phyloP scores from a whole-genome alignment of 1,140 invertebrate genomes.

The Branchinecta lindahli region DNA sequence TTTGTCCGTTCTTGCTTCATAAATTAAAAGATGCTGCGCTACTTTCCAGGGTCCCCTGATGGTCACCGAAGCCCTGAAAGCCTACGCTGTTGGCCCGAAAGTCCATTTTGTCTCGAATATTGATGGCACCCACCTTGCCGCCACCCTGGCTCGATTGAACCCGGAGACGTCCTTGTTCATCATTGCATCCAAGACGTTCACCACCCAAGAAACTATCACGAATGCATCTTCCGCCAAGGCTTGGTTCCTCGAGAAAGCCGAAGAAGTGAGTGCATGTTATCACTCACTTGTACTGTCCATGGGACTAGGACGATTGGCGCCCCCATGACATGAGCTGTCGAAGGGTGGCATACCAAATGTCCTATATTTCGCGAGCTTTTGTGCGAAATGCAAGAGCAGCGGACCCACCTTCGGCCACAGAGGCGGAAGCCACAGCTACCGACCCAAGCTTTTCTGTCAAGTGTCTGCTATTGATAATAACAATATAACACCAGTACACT shows the following conservation, averaged over 20 bases:
- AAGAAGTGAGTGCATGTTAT: constrained; percentile 50
- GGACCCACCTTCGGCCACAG: too few species aligned
- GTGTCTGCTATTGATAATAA: too few species aligned
- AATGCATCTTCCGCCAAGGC: constrained; percentile 92
- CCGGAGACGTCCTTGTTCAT: constrained; percentile 93
- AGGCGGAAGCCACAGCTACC: too few species aligned
- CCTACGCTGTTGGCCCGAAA: constrained; percentile 69
- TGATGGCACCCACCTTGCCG: constrained; percentile 94
- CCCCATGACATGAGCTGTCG: too few species aligned
- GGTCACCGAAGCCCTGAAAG: constrained; percentile 94
- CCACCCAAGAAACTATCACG: constrained; percentile 98
- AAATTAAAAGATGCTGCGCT: too few species aligned
- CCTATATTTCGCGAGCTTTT: too few species aligned
- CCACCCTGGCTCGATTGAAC: constrained; percentile 75
- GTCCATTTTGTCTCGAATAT: constrained; percentile 98
- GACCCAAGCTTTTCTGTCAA: too few species aligned
- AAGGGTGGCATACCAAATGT: too few species aligned
- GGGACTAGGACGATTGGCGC: too few species aligned
- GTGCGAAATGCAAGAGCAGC: too few species aligned
- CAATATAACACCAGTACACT: too few species aligned
- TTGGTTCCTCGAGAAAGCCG: constrained; percentile 76
- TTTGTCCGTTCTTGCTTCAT: too few species aligned
- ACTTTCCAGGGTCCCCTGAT: constrained; percentile 74
- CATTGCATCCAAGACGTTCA: constrained; percentile 98
- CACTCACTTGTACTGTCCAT: background rate